phyloP scores from a whole-genome alignment of 1,140 invertebrate species.

The Neelides sp. region DNA sequence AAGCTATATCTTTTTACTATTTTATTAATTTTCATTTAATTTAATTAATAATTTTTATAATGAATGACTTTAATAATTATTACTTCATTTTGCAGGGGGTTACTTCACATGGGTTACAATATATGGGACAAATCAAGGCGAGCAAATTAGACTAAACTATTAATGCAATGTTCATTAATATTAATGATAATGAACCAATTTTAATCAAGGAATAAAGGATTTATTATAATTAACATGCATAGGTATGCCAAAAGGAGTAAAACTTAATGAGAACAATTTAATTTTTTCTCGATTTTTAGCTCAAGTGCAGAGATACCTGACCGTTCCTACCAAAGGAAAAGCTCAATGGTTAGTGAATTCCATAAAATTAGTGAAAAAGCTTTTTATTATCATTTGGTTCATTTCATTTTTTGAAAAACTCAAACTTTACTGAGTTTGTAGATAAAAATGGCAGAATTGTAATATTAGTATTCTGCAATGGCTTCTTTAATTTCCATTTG shows the following conservation, averaged over 20 bases:
- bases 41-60: no score
- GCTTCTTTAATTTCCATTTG: no score
- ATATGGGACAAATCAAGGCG: constrained; percentile 85
- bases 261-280: no score
- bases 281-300: neutral
- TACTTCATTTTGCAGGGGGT: no score
- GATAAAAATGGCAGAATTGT: constrained; percentile 14
- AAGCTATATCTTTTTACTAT: no score
- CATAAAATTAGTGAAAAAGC: neutral
- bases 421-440: constrained; percentile 15
- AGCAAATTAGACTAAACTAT: constrained; percentile 79
- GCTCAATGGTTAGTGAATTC: constrained; percentile 27
- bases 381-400: neutral
- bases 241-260: no score
- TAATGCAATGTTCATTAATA: no score
- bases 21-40: no score
- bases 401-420: neutral
- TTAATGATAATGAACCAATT: no score
- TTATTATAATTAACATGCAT: no score
- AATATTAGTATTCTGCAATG: constrained; percentile 15
- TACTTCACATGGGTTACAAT: constrained; percentile 83
- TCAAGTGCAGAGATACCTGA: constrained; percentile 68
- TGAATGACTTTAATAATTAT: no score
- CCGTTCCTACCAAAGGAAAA: constrained; percentile 45
- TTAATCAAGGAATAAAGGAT: no score